Conservation (phyloP, 2,888 invertebrate genomes). For the Cosmorhoe ocellata region DNA sequence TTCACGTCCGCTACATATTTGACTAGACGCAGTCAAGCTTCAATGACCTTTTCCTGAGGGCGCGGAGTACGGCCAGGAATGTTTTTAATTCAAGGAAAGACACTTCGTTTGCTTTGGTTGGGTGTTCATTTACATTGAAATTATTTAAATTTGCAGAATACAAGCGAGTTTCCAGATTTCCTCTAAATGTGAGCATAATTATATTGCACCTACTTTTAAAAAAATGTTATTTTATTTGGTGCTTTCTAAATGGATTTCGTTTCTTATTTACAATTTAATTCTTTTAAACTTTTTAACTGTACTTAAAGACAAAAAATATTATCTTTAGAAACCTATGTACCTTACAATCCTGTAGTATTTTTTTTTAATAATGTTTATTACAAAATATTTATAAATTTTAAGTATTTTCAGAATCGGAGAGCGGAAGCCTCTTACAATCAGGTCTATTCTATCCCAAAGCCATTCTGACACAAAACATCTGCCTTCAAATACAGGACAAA, state of each 20-base stretch:
- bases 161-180: background rate
- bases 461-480: conserved; percentile 27
- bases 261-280: too few relatives aligned
- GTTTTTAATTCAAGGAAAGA: conserved; percentile 18
- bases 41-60: conserved; percentile 26
- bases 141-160: background rate
- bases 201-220: too few relatives aligned
- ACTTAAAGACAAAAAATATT: too few relatives aligned
- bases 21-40: conserved; percentile 28
- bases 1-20: conserved; percentile 34
- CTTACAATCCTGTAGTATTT: too few relatives aligned
- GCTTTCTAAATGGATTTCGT: too few relatives aligned
- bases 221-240: too few relatives aligned
- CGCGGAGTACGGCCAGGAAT: conserved; percentile 7
- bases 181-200: too few relatives aligned
- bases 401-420: background rate
- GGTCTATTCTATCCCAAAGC: conserved; percentile 17
- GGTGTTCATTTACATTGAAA: background rate
- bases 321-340: too few relatives aligned
- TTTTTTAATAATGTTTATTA: too few relatives aligned
- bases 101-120: conserved; percentile 3
- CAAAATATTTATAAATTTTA: too few relatives aligned
- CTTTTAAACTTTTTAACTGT: too few relatives aligned
- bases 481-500: conserved; percentile 25
- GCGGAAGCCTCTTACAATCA: conserved; percentile 26